Evolutionary conservation across 2,113 vertebrate genomes (phyloP).

Genomic region (Gallinago paraguaiae): DNA sequence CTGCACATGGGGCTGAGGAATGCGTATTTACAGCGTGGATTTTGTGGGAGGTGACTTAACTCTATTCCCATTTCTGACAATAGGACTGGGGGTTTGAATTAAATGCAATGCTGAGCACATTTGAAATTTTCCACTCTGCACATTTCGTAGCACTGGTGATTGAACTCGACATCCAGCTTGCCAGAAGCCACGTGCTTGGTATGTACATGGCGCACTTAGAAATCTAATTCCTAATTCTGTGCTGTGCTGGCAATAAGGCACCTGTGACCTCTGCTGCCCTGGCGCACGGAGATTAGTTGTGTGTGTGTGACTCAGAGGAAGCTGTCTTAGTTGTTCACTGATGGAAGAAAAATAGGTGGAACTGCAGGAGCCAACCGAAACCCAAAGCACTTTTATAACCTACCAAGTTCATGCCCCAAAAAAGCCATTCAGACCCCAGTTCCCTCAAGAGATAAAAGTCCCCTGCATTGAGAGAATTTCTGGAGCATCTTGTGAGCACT

Average conservation of each 20-base stretch:
- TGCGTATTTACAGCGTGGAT: accelerated
- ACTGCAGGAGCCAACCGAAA: not conserved
- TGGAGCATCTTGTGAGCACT: not conserved
- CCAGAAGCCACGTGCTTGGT: not conserved
- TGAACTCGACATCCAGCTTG: not conserved
- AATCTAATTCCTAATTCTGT: not conserved
- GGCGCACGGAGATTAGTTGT: accelerated
- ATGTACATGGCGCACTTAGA: not conserved
- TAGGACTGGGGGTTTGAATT: not conserved
- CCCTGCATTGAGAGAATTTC: not conserved
- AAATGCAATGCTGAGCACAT: not conserved
- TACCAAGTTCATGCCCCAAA: not conserved
- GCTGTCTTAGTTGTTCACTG: not conserved
- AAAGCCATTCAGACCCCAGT: not conserved
- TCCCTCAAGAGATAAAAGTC: constrained; percentile 30
- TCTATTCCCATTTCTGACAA: not conserved
- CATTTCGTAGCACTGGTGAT: not conserved
- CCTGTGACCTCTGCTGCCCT: not conserved
- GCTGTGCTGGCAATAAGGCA: not conserved
- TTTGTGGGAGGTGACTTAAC: not conserved
- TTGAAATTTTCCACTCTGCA: not conserved
- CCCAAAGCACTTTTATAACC: constrained; percentile 1
- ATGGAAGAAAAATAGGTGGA: not conserved
- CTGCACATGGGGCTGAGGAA: not conserved
- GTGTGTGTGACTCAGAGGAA: not conserved